Conservation (phyloP, 2,797 vertebrate genomes). For the Pseudochirops cupreus region DNA sequence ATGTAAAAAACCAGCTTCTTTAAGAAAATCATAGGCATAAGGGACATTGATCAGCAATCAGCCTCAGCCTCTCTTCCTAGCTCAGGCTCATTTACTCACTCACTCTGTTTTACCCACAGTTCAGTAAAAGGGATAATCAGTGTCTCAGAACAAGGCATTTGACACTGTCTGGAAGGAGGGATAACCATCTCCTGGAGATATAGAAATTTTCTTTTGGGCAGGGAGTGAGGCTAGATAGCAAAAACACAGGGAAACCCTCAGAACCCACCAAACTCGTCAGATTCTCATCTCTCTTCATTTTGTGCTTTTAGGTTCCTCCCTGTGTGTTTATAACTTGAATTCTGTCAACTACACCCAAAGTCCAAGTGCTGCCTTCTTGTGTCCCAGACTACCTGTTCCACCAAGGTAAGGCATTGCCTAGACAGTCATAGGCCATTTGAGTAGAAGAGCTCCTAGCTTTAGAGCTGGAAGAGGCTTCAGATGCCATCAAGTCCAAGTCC, state of each 20-base stretch:
- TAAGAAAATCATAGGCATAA: background rate
- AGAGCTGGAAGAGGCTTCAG: background rate
- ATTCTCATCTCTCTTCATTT: background rate
- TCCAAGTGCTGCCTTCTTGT: conserved; percentile 80
- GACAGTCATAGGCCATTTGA: background rate
- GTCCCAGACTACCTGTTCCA: conserved; percentile 86
- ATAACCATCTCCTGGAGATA: background rate
- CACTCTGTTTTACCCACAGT: background rate
- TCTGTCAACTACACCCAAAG: conserved; percentile 82
- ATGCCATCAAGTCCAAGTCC: background rate
- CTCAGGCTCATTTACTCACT: background rate
- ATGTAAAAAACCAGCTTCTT: background rate
- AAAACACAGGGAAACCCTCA: background rate
- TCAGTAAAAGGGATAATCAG: background rate
- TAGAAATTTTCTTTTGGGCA: background rate
- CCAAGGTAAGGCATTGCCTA: conserved; percentile 82
- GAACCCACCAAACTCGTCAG: background rate
- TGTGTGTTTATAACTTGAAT: conserved; percentile 86
- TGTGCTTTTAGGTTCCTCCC: conserved; percentile 83
- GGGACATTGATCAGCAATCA: background rate
- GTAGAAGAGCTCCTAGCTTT: background rate
- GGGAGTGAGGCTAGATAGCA: background rate
- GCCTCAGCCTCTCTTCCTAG: background rate
- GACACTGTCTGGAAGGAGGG: background rate
- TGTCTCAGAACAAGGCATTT: background rate